These are phyloP conservation scores for Apamea crenata DNA, from an alignment of 2,888 invertebrate species.

Conservation along the genomic window DNA sequence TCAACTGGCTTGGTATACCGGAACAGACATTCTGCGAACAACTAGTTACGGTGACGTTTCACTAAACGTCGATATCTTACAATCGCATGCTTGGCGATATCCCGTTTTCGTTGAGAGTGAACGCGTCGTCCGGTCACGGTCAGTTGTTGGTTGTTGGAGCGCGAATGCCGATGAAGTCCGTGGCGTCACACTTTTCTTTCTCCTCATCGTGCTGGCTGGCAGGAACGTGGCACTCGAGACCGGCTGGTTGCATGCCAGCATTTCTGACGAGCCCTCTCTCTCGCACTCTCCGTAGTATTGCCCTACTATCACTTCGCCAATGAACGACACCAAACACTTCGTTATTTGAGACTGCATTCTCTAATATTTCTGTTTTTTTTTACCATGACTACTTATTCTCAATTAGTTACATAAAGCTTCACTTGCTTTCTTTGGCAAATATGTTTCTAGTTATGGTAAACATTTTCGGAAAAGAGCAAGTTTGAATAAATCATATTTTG, in stretches of 20 bases:
- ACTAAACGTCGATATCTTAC: conserved; percentile 71
- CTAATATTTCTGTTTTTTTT: conserved; percentile 8
- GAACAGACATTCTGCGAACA: conserved; percentile 66
- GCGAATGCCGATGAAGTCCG: conserved; percentile 73
- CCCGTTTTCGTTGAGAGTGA: conserved; percentile 83
- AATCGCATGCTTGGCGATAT: conserved; percentile 72
- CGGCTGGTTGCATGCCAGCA: conserved; percentile 46
- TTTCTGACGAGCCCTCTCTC: conserved; percentile 77
- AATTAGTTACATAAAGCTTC: conserved; percentile 20
- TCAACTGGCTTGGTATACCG: conserved; percentile 69
- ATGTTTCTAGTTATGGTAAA: background rate
- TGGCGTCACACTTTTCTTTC: conserved; percentile 79
- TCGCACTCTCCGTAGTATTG: conserved; percentile 78
- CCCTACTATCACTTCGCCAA: conserved; percentile 87
- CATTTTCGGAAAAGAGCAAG: background rate
- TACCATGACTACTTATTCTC: conserved; percentile 41
- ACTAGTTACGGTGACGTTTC: conserved; percentile 64
- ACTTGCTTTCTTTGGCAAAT: background rate
- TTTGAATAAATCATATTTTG: background rate
- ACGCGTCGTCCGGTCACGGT: conserved; percentile 82
- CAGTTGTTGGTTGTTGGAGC: conserved; percentile 76
- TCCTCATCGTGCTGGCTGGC: conserved; percentile 60
- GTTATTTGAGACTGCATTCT: conserved; percentile 67
- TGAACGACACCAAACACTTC: conserved; percentile 74
- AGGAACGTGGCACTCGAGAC: conserved; percentile 69